phyloP scores from a whole-genome alignment of 2,888 invertebrate species.

The Rhogogaster chlorosoma region DNA sequence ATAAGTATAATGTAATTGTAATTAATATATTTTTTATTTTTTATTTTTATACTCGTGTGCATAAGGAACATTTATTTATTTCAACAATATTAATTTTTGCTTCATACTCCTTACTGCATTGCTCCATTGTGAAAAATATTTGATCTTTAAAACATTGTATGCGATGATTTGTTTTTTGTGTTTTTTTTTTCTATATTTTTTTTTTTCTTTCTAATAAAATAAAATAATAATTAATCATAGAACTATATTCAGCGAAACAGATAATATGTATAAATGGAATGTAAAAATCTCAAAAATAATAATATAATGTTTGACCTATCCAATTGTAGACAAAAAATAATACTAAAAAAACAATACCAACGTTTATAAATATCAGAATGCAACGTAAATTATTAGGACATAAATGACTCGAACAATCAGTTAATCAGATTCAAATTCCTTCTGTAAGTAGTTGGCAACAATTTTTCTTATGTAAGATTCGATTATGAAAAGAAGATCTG shows the following conservation, averaged over 20 bases:
- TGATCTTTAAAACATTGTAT: slow-evolving; percentile 45
- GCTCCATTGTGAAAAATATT: slow-evolving; percentile 60
- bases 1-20: slow-evolving; percentile 54
- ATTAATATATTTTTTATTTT: slow-evolving; percentile 57
- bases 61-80: slow-evolving; percentile 68
- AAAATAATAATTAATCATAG: slow-evolving; percentile 20
- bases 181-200: neutral
- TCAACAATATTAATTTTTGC: slow-evolving; percentile 60
- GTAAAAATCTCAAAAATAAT: slow-evolving; percentile 52
- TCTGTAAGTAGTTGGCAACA: slow-evolving; percentile 3
- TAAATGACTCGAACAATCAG: slow-evolving; percentile 11
- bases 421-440: neutral
- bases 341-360: slow-evolving; percentile 14
- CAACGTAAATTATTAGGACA: neutral
- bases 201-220: neutral
- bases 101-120: slow-evolving; percentile 56
- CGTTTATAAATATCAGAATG: slow-evolving; percentile 24
- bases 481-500: neutral
- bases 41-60: slow-evolving; percentile 66
- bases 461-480: neutral
- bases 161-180: neutral
- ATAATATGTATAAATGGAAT: slow-evolving; percentile 54
- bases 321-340: slow-evolving; percentile 2
- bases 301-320: neutral
- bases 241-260: slow-evolving; percentile 49